These are phyloP conservation scores for Alauda arvensis DNA, from an alignment of 2,797 vertebrate species.

Conservation along the genomic window DNA sequence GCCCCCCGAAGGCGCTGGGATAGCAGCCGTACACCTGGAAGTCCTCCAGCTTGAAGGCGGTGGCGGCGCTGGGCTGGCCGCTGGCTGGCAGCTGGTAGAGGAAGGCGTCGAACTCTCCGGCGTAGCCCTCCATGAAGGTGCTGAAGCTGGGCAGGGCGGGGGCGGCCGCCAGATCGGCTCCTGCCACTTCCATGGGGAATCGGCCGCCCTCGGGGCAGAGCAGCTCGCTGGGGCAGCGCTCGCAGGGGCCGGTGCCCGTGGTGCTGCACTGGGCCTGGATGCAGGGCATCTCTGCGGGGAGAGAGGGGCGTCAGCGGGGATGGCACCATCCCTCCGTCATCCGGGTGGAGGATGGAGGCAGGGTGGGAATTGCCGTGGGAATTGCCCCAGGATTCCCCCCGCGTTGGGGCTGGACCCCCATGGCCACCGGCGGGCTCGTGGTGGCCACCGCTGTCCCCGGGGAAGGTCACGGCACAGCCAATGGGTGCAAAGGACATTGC, in stretches of 20 bases:
- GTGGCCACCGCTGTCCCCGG: accelerated
- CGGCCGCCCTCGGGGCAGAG: slow-evolving; percentile 82
- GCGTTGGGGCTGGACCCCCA: accelerated
- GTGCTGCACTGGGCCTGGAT: slow-evolving; percentile 88
- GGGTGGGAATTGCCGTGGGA: accelerated
- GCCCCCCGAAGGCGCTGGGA: slow-evolving; percentile 80
- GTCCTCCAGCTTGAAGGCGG: slow-evolving; percentile 85
- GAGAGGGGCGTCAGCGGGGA: neutral
- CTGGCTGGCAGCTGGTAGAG: slow-evolving; percentile 84
- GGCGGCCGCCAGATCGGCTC: slow-evolving; percentile 64
- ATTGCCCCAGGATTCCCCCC: neutral
- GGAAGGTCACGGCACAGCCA: slow-evolving; percentile 16
- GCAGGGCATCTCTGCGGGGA: slow-evolving; percentile 89
- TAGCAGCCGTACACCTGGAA: slow-evolving; percentile 92
- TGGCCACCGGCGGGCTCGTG: accelerated
- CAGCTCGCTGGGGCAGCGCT: slow-evolving; percentile 79
- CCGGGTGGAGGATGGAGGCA: accelerated
- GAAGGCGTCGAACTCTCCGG: slow-evolving; percentile 86
- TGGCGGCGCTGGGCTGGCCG: slow-evolving; percentile 58
- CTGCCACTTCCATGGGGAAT: slow-evolving; percentile 79
- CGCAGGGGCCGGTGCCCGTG: slow-evolving; percentile 71
- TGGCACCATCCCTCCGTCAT: accelerated
- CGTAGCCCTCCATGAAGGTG: slow-evolving; percentile 84
- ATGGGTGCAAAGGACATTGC: slow-evolving; percentile 37
- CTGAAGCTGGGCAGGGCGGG: slow-evolving; percentile 85